phyloP scores from a whole-genome alignment of 2,888 invertebrate species.

The Chymomyza amoena region DNA sequence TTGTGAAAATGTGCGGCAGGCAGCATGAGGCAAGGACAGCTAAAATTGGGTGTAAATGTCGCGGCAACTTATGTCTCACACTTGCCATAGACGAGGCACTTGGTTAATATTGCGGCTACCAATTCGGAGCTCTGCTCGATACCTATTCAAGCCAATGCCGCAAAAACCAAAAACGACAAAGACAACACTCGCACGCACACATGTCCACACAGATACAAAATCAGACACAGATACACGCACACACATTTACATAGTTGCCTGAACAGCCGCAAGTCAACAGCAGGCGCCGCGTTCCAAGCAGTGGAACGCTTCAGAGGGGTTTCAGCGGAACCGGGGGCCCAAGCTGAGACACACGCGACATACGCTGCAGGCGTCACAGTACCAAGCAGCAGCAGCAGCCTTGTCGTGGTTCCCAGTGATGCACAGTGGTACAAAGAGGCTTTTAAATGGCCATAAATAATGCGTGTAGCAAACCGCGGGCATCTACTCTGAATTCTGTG shows the following conservation, averaged over 20 bases:
- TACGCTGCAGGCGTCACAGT: conserved; percentile 17
- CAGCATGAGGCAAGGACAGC: not conserved
- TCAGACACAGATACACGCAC: not conserved
- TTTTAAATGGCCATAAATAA: not conserved
- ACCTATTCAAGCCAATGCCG: conserved; percentile 14
- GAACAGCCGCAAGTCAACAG: conserved; percentile 53
- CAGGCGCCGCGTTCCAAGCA: conserved; percentile 32
- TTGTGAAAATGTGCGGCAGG: not conserved
- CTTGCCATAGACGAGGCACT: conserved; percentile 51
- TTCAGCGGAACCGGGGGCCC: not conserved
- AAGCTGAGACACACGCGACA: conserved; percentile 12
- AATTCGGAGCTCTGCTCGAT: not conserved
- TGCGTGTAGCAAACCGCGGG: not conserved
- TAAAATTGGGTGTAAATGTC: conserved; percentile 62
- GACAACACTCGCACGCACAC: not conserved
- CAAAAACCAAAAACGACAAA: conserved; percentile 25
- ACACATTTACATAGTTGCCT: not conserved
- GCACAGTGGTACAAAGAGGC: not conserved
- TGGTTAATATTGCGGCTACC: conserved; percentile 62
- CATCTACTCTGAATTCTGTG: too few species aligned
- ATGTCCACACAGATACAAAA: not conserved
- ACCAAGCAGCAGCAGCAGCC: not conserved
- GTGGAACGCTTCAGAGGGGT: not conserved
- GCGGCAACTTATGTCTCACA: conserved; percentile 68
- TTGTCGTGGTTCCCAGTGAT: not conserved